These are phyloP conservation scores for Zaprionus nigranus DNA, from an alignment of 1,140 invertebrate genomes.

Conservation along the genomic window DNA sequence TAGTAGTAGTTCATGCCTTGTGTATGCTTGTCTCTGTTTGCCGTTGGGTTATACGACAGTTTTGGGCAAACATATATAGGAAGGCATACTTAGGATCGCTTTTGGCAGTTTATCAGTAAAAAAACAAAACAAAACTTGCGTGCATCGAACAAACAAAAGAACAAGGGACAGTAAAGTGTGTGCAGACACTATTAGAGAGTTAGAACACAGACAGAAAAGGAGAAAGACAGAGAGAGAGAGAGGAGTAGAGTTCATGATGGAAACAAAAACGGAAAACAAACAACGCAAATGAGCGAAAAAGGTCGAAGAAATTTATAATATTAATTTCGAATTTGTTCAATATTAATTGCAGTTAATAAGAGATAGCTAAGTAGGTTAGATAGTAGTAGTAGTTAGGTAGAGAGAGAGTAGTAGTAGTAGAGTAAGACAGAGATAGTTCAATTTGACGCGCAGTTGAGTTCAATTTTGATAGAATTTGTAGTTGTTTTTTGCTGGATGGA, in stretches of 20 bases:
- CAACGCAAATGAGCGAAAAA: not conserved
- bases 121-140: constrained; percentile 45
- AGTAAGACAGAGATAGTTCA: constrained; percentile 32
- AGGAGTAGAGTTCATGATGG: constrained; percentile 1
- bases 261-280: not conserved
- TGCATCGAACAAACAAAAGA: constrained; percentile 49
- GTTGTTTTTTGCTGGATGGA: constrained; percentile 21
- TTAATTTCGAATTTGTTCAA: constrained; percentile 40
- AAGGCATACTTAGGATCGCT: constrained; percentile 30
- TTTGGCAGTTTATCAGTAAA: constrained; percentile 47
- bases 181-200: constrained; percentile 29
- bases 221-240: not conserved
- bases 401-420: constrained; percentile 5
- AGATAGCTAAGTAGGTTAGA: constrained; percentile 46
- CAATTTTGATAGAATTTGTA: constrained; percentile 12
- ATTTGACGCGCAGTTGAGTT: constrained; percentile 54
- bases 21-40: constrained; percentile 28
- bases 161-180: constrained; percentile 15
- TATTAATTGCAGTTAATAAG: constrained; percentile 44
- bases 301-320: constrained; percentile 27
- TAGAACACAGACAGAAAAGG: constrained; percentile 43
- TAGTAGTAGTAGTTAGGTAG: constrained; percentile 19
- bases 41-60: constrained; percentile 38
- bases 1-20: constrained; percentile 10
- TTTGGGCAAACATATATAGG: constrained; percentile 41